Base-by-base conservation (phyloP, 2,113 vertebrate genomes). In the Callipepla californica region DNA sequence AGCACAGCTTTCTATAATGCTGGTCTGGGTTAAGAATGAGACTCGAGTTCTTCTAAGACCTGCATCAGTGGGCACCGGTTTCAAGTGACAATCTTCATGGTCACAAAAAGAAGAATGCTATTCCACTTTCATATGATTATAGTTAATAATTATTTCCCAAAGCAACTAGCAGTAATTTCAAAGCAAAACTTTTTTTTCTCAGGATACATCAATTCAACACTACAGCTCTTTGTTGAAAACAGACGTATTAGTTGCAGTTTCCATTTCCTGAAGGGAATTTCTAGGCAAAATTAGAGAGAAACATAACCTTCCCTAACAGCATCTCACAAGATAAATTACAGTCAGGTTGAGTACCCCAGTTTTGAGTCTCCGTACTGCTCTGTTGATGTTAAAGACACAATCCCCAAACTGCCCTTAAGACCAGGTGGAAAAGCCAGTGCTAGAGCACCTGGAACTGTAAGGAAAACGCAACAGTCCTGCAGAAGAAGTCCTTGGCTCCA, bases 81-180 rank as follows among this genome's bases (percentile, higher is more conserved):
- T 85, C 79, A 91, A 63, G 13, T 51, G 47, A 42, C n/a, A 3
- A 0, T 77, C 69, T 91, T 55, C 51, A 80, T 13, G 7, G 30
- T 38, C 38, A 75, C 20, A 70, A 59, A 85, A 23, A 45, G 22
- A 67, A 94, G 34, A 34, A 15, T 65, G 34, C 34, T 47, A 23
- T 16, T 44, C 23, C 2, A 16, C 14, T 78, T 84, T 30, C 34
- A 68, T 68, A 25, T 72, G 9, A 55, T 80, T 92, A 50, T 57
- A 61, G 25, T 67, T 75, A 66, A 22, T 70, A 91, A 50, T 78
- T 74, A 81, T 44, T 85, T 78, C 86, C 68, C 30, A 8, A 87
- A 90, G 28, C 92, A 93, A 65, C 44, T 75, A 67, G 53, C 40
- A 72, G 38, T 58, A 73, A 91, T 87, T 89, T 90, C 44, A 70